Evolutionary conservation across 1,140 invertebrate species (phyloP), one percentile per base, ranked within the genome.

Genomic region (Thrips palmi): DNA sequence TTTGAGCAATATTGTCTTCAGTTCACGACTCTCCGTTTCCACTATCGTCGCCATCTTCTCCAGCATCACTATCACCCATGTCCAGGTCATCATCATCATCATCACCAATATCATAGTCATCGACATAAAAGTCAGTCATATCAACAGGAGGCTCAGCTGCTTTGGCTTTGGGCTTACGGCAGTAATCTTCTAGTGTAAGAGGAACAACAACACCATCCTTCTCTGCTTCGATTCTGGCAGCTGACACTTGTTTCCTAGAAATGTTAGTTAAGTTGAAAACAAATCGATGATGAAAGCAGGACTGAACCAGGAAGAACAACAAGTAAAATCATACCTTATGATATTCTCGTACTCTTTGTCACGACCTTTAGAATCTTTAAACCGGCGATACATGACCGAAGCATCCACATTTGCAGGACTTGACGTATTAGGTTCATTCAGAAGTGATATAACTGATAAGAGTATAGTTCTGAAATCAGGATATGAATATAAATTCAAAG

Each of bases 341-440:
- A 97, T 97, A 65, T 93, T 97, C 65, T 96, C 92, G 67, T 99
- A 99, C 64, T 98, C 93, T 63, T 96, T 94, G 63, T 98, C 92
- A 59, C 82, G 82, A 45, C 92, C 92, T 68, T 93, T 93, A 45
- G 89, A 93, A 52, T 97, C 93, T 51, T 87, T 85, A 88, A 91
- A 98, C 58, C 91, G 79, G 53, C 96, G 74, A 59, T 96, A 99
- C 91, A 97, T 97, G 19, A 98, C 92, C 32, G 91, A 96, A 15
- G 96, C 94, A 67, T 99, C 96, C 12, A 99, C 96, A 62, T 99
- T 98, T 37, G 96, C 96, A 24, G 96, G 94, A 54, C 92, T 97
- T 59, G 80, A 97, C 47, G 93, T 98, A 64, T 99, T 99, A 31
- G 96, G 96, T 62, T 99, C 96, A 64, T 98, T 99, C 45, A 99